phyloP scores from a whole-genome alignment of 2,113 vertebrate genomes.

The Xiphophorus couchianus region DNA sequence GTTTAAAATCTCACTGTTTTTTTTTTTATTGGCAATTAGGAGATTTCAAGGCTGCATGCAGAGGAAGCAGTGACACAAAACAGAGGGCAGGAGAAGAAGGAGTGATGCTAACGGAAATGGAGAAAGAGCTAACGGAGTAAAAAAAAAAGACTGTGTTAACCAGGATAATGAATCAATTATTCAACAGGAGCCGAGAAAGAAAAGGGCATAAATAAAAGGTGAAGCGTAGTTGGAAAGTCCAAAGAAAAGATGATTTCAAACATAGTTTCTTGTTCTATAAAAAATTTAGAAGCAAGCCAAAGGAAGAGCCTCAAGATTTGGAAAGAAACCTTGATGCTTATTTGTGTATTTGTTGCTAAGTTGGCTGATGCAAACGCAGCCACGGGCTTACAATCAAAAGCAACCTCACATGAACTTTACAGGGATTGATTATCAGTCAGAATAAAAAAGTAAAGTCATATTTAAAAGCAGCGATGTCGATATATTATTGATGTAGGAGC shows the following conservation, averaged over 20 bases:
- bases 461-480: slow-evolving; percentile 33
- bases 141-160: slow-evolving; percentile 27
- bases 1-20: slow-evolving; percentile 42
- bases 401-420: slow-evolving; percentile 18
- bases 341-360: slow-evolving; percentile 32
- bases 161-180: slow-evolving; percentile 69
- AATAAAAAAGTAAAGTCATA: slow-evolving; percentile 26
- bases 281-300: slow-evolving; percentile 3
- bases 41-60: slow-evolving; percentile 37
- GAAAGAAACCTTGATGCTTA: slow-evolving; percentile 4
- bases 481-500: slow-evolving; percentile 28
- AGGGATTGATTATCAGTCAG: slow-evolving; percentile 10
- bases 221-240: slow-evolving; percentile 24
- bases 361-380: slow-evolving; percentile 36
- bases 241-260: slow-evolving; percentile 36
- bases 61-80: slow-evolving; percentile 49
- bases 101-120: slow-evolving; percentile 37
- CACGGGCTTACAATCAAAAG: slow-evolving; percentile 29
- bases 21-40: slow-evolving; percentile 51
- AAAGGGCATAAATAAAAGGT: slow-evolving; percentile 43
- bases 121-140: slow-evolving; percentile 37
- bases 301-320: slow-evolving; percentile 17
- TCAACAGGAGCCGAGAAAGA: slow-evolving; percentile 47
- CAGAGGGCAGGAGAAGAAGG: slow-evolving; percentile 34
- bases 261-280: slow-evolving; percentile 29